These are phyloP conservation scores for Eospalax fontanierii DNA, from an alignment of 2,797 vertebrate genomes.

Conservation along the genomic window DNA sequence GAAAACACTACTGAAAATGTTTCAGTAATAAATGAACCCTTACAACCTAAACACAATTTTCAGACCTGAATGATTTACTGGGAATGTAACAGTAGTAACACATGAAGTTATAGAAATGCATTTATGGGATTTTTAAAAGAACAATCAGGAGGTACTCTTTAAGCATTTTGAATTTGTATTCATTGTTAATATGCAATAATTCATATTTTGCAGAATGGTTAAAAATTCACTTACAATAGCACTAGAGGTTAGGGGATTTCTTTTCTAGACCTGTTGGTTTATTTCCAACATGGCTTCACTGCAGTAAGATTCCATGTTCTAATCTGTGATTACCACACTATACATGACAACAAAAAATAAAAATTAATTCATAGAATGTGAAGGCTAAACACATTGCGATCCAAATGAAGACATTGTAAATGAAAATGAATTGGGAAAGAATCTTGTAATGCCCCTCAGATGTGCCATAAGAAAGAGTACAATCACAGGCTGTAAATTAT, in stretches of 20 bases:
- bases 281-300: not conserved
- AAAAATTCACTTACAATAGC: not conserved
- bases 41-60: conserved; percentile 63
- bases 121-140: conserved; percentile 38
- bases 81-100: conserved; percentile 9
- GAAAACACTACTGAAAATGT: conserved; percentile 74
- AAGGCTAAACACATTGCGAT: not conserved
- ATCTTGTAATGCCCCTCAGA: not conserved
- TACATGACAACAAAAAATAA: not conserved
- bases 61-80: conserved; percentile 61
- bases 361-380: not conserved
- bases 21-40: conserved; percentile 75
- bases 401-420: not conserved
- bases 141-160: not conserved
- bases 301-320: not conserved
- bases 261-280: not conserved
- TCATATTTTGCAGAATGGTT: conserved; percentile 1
- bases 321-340: not conserved
- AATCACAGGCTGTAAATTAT: not conserved
- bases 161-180: not conserved
- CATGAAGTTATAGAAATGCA: not conserved
- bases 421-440: not conserved
- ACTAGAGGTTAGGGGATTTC: not conserved
- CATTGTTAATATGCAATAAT: not conserved
- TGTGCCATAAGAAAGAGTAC: not conserved